Conservation (phyloP, 2,888 invertebrate species). For the Venusia cambrica region DNA sequence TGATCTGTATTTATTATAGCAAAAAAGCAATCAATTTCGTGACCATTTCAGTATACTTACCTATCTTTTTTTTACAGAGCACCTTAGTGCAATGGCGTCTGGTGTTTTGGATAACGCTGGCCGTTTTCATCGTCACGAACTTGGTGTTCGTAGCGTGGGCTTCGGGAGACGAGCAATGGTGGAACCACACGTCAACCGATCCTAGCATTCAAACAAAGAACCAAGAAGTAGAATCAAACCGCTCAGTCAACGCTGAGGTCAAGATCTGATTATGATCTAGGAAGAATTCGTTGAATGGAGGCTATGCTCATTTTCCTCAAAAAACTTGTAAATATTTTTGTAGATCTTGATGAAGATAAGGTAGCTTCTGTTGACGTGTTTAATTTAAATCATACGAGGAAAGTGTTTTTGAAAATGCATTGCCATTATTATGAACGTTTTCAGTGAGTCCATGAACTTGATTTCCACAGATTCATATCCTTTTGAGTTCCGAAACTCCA, state of each 20-base stretch:
- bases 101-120: slow-evolving; percentile 91
- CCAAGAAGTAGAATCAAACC: slow-evolving; percentile 48
- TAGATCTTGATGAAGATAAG: slow-evolving; percentile 19
- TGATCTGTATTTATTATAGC: slow-evolving; percentile 16
- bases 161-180: slow-evolving; percentile 89
- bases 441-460: no score
- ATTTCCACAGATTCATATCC: no score
- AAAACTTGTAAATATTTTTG: slow-evolving; percentile 25
- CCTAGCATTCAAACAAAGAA: slow-evolving; percentile 42
- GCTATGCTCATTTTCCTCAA: slow-evolving; percentile 28
- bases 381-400: no score
- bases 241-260: slow-evolving; percentile 59
- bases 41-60: background rate
- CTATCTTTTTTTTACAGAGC: slow-evolving; percentile 64
- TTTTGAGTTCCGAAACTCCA: no score
- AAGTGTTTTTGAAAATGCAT: no score
- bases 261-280: slow-evolving; percentile 37
- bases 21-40: slow-evolving; percentile 14
- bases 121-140: slow-evolving; percentile 86
- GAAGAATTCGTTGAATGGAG: slow-evolving; percentile 19
- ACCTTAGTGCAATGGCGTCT: slow-evolving; percentile 86
- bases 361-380: slow-evolving; percentile 9
- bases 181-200: slow-evolving; percentile 82
- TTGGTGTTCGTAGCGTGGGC: slow-evolving; percentile 86
- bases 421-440: no score